phyloP scores from a whole-genome alignment of 2,888 invertebrate genomes.

The Plebejus melissa region DNA sequence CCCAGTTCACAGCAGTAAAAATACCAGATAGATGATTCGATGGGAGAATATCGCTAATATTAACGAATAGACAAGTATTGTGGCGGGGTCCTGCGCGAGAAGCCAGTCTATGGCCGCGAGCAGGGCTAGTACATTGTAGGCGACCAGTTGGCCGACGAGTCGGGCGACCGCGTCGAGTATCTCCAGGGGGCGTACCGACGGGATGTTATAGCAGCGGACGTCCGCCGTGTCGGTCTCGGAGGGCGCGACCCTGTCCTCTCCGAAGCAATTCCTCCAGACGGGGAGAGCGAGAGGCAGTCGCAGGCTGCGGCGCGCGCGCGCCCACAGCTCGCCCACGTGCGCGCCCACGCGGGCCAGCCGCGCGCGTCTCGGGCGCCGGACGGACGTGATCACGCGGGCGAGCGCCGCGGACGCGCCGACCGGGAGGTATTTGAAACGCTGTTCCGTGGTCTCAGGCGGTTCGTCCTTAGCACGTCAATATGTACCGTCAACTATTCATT shows the following conservation, averaged over 20 bases:
- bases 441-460: slow-evolving; percentile 52
- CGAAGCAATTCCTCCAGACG: slow-evolving; percentile 50
- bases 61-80: background rate
- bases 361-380: slow-evolving; percentile 38
- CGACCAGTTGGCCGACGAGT: background rate
- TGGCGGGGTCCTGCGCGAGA: background rate
- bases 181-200: slow-evolving; percentile 57
- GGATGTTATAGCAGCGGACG: slow-evolving; percentile 63
- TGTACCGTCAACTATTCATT: background rate
- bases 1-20: background rate
- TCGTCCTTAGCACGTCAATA: slow-evolving; percentile 47
- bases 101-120: slow-evolving; percentile 1
- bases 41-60: background rate
- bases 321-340: slow-evolving; percentile 42
- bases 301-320: slow-evolving; percentile 46
- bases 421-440: slow-evolving; percentile 58
- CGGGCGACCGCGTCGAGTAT: slow-evolving; percentile 7
- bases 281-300: slow-evolving; percentile 54
- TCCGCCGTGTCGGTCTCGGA: slow-evolving; percentile 56
- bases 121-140: background rate
- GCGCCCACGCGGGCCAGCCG: slow-evolving; percentile 35
- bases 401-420: slow-evolving; percentile 52
- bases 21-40: background rate
- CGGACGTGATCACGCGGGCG: slow-evolving; percentile 45
- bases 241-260: slow-evolving; percentile 56